Evolutionary conservation across 2,888 invertebrate genomes (phyloP).

Genomic region (Sarcophaga subvicina): DNA sequence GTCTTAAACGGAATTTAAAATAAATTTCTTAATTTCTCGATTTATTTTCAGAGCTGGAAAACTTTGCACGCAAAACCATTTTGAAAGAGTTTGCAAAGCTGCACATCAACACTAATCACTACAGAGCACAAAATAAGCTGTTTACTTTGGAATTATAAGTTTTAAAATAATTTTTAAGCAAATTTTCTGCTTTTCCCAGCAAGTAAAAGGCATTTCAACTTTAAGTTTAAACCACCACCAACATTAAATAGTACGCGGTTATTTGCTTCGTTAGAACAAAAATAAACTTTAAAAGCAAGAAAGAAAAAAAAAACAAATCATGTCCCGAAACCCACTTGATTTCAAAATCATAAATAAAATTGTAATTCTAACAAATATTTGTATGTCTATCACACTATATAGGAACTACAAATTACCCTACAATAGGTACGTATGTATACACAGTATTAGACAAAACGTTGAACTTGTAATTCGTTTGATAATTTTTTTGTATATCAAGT

Average conservation of each 20-base stretch:
- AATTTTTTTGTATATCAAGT: no score
- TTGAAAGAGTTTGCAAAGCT: conserved; percentile 22
- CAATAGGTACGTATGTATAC: no score
- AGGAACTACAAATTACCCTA: not conserved
- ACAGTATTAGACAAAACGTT: no score
- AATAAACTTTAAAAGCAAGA: not conserved
- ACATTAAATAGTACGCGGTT: no score
- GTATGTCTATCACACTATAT: no score
- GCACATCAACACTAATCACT: conserved; percentile 50
- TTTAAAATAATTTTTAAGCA: not conserved
- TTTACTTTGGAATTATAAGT: conserved; percentile 60
- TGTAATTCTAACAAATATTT: not conserved
- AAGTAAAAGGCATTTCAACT: no score
- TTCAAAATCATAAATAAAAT: conserved; percentile 3
- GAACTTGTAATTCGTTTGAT: no score
- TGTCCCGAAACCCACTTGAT: conserved; percentile 7
- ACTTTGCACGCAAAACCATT: conserved; percentile 18
- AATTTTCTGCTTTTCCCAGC: no score
- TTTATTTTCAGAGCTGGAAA: conserved; percentile 53
- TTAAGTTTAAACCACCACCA: no score
- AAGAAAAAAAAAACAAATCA: conserved; percentile 4
- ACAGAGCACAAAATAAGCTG: not conserved
- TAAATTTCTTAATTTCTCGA: not conserved
- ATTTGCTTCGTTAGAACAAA: no score
- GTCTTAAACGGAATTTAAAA: not conserved